Evolutionary conservation across 2,888 invertebrate genomes (phyloP), one percentile per base, ranked within the genome.

Genomic region (Acanthosepion lycidas): DNA sequence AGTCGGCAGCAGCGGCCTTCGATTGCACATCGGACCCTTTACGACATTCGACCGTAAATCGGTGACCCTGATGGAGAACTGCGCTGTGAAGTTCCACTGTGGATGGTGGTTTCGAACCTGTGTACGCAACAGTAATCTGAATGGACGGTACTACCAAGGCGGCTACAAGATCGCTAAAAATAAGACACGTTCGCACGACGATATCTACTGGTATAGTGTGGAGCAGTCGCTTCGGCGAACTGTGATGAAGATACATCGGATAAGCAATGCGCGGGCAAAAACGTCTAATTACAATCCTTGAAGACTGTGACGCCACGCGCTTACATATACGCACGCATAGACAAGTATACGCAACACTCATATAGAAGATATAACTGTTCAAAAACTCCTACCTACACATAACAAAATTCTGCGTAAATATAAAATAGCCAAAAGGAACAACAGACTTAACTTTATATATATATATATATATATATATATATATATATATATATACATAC

Each of bases 91-190:
- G 55, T 96, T 96, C 91, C 95, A 95, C 94, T 95, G 95, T 53
- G 95, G 95, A 0, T 96, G 95, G 95, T 96, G 95, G 95, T 96
- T 95, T 64, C 95, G 95, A 9, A 95, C 95, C 26, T 96, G 95
- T 59, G 95, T 96, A 8, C 94, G 95, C 15, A 96, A 96, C 94
- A 95, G 95, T 51, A 96, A 96, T 93, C 95, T 96, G 53, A 96
- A 96, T 93, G 95, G 95, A 1, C 95, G 95, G 15, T 96, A 96
- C 91, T 96, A 95, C 94, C 91, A 92, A 26, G 95, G 95, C 20
- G 95, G 95, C 2, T 95, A 95, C 93, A 94, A 92, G 42, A 53
- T 94, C 91, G 55, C 59, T 15, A 28, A 91, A 28, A 94, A 91
- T 33, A 94, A 94, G 59, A 94, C 94, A 15, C 93, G 95, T 48